These are phyloP conservation scores for Spodoptera picta DNA, from an alignment of 2,888 invertebrate genomes.

Conservation along the genomic window DNA sequence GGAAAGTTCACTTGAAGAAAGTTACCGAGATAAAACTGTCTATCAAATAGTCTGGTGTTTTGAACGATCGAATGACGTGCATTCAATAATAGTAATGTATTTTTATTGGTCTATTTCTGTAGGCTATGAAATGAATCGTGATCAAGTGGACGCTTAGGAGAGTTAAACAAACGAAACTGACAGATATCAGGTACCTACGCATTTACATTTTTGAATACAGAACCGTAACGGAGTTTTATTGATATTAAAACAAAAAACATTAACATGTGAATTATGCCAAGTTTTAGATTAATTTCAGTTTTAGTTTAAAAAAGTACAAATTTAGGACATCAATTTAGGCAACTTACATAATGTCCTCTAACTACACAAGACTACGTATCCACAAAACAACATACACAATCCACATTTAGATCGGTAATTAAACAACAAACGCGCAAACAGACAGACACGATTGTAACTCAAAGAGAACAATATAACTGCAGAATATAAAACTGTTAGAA, in stretches of 20 bases:
- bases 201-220: no score
- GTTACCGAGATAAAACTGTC: conserved; percentile 20
- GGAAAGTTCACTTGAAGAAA: conserved; percentile 22
- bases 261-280: no score
- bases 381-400: no score
- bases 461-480: conserved; percentile 23
- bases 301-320: no score
- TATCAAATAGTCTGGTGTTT: conserved; percentile 27
- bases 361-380: no score
- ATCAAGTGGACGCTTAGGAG: conserved; percentile 21
- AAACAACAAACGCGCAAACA: not conserved
- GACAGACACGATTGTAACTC: conserved; percentile 7
- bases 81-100: conserved; percentile 20
- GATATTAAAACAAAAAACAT: no score
- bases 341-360: no score
- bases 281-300: no score
- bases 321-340: no score
- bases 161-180: conserved; percentile 16
- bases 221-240: no score
- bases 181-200: conserved; percentile 1
- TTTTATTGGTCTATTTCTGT: conserved; percentile 48
- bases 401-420: not conserved
- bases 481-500: conserved; percentile 1
- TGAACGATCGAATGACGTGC: conserved; percentile 35
- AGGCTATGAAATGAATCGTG: conserved; percentile 23